Conservation (phyloP, 2,888 invertebrate genomes). For the Pyrochroa serraticornis region DNA sequence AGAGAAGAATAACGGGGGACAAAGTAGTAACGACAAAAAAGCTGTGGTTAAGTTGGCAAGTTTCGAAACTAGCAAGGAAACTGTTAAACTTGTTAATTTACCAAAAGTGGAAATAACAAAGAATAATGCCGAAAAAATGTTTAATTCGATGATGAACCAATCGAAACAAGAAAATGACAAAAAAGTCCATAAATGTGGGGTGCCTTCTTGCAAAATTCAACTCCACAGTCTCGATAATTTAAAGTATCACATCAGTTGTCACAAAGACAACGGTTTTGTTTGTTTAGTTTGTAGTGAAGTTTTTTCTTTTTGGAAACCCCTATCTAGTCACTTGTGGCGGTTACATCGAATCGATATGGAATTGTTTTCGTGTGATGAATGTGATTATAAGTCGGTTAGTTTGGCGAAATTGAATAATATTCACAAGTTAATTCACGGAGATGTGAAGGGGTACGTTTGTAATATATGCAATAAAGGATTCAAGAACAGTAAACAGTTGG, state of each 20-base stretch:
- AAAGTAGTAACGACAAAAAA: constrained; percentile 35
- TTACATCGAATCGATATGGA: constrained; percentile 80
- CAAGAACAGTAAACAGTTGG: constrained; percentile 78
- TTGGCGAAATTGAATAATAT: constrained; percentile 73
- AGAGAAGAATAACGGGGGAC: constrained; percentile 32
- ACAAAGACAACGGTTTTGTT: constrained; percentile 57
- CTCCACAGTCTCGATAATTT: constrained; percentile 66
- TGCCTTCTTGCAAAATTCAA: constrained; percentile 63
- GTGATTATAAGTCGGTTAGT: constrained; percentile 75
- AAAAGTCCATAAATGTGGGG: constrained; percentile 58
- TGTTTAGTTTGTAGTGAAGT: constrained; percentile 72
- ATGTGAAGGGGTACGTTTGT: constrained; percentile 67
- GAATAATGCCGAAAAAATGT: constrained; percentile 6
- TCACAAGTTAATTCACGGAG: constrained; percentile 77
- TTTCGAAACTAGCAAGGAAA: neutral
- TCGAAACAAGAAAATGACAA: constrained; percentile 27
- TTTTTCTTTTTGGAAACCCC: constrained; percentile 66
- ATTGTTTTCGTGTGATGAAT: constrained; percentile 75
- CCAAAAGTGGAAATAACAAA: constrained; percentile 3
- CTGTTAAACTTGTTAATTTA: constrained; percentile 1
- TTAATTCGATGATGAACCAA: neutral
- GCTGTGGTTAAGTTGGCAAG: neutral
- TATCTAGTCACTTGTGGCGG: constrained; percentile 84
- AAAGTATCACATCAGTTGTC: constrained; percentile 68
- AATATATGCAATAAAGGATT: constrained; percentile 76